Conservation (phyloP, 30 jellyfish, hydroid and myxozoan species). For the Hydractinia symbiolongicarpus region DNA sequence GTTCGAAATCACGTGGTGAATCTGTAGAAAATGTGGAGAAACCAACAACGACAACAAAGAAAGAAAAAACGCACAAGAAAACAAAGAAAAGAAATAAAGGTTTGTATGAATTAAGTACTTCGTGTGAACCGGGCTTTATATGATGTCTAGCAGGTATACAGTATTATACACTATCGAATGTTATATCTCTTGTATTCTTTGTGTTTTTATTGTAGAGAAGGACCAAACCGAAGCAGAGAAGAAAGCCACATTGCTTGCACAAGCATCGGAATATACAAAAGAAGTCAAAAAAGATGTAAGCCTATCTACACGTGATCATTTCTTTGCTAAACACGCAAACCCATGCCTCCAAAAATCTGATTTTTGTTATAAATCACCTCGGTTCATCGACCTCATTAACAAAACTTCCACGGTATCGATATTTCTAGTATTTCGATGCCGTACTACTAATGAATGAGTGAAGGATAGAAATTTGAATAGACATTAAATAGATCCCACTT, state of each 20-base stretch:
- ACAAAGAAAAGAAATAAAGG: slow-evolving; percentile 7
- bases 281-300: slow-evolving; percentile 30
- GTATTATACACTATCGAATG: too few species aligned
- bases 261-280: slow-evolving; percentile 48
- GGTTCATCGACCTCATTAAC: too few species aligned
- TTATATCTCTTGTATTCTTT: background rate
- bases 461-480: too few species aligned
- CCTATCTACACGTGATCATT: background rate
- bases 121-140: too few species aligned
- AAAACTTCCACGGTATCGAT: too few species aligned
- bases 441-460: too few species aligned
- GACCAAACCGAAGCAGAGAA: slow-evolving; percentile 43
- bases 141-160: too few species aligned
- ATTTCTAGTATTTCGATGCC: too few species aligned
- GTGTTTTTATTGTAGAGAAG: slow-evolving; percentile 21
- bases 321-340: background rate
- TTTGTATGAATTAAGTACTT: too few species aligned
- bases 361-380: too few species aligned
- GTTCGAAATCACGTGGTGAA: too few species aligned
- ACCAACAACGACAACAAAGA: slow-evolving; percentile 26
- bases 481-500: too few species aligned
- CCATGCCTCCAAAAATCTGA: background rate
- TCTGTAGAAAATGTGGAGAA: slow-evolving; percentile 36
- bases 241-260: slow-evolving; percentile 60
- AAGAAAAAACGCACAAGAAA: slow-evolving; percentile 44